Percentiles rank a stretch among this genome's conserved stretches.
phyloP scores from a whole-genome alignment of 2,113 vertebrate species.

The Phylloscopus whistleri region DNA sequence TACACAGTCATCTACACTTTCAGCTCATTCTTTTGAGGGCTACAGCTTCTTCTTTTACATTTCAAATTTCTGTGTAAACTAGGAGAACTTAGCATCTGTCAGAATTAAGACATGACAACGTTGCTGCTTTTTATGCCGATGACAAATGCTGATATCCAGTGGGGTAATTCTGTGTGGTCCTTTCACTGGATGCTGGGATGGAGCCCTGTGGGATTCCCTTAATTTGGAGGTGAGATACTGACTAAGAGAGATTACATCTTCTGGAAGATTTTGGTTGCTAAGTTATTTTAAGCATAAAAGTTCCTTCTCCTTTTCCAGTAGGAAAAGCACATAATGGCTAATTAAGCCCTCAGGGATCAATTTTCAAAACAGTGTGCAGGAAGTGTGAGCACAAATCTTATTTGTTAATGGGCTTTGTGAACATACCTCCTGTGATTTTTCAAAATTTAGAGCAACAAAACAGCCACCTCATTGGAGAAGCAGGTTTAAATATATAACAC shows the following conservation, averaged over 20 bases:
- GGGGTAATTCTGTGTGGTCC: not conserved
- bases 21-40: not conserved
- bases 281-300: conserved; percentile 46
- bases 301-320: conserved; percentile 20
- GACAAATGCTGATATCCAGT: not conserved
- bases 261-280: conserved; percentile 36
- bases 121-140: not conserved
- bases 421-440: conserved; percentile 21
- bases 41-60: not conserved
- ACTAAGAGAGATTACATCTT: conserved; percentile 36
- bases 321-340: conserved; percentile 50
- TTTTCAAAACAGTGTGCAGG: conserved; percentile 57
- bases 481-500: not conserved
- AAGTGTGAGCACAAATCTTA: conserved; percentile 49
- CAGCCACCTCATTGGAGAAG: not conserved
- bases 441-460: not conserved
- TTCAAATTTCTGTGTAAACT: not conserved
- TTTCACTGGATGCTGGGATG: not conserved
- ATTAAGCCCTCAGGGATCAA: conserved; percentile 67
- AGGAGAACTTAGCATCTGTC: not conserved
- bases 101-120: not conserved
- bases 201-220: not conserved
- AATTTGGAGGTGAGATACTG: not conserved
- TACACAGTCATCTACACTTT: not conserved
- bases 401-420: conserved; percentile 59